A percentile compares a stretch with the other conserved stretches of the same genome.
Conservation (phyloP, 2,797 vertebrate species). For the Sitta carolinensis region DNA sequence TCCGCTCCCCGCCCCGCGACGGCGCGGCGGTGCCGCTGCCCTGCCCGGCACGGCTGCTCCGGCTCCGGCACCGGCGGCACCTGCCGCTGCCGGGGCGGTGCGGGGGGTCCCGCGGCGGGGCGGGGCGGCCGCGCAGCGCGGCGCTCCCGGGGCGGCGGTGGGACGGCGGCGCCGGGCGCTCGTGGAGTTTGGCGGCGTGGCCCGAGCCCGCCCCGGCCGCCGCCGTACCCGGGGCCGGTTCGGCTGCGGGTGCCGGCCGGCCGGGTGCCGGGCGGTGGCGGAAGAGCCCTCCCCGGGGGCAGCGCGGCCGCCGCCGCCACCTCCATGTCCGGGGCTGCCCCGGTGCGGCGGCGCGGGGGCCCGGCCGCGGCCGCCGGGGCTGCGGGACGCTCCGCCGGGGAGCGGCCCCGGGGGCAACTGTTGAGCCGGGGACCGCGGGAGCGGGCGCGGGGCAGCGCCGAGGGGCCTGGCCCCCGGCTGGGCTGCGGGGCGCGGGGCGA, state of each 20-base stretch:
- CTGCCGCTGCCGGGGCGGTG: not conserved
- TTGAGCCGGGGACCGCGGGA: not conserved
- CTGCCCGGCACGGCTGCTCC: not conserved
- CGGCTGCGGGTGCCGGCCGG: not conserved
- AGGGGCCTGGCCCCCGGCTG: not conserved
- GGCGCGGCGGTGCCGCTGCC: not conserved
- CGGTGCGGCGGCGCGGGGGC: not conserved
- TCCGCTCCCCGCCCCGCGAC: not conserved
- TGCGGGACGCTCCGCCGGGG: not conserved
- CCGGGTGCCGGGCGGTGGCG: not conserved
- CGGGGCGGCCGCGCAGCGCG: not conserved
- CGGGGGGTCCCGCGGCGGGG: not conserved
- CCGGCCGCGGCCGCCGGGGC: not conserved
- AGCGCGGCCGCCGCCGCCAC: not conserved
- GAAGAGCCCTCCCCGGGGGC: slow-evolving; percentile 7
- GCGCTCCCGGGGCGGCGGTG: not conserved
- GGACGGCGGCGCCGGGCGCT: not conserved
- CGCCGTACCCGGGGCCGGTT: not conserved
- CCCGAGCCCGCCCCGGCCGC: not conserved
- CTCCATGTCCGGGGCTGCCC: slow-evolving; percentile 5
- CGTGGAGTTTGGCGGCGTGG: slow-evolving; percentile 2
- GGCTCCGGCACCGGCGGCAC: not conserved
- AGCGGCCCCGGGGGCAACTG: not conserved
- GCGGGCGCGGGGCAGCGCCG: not conserved
- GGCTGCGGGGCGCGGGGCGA: not conserved